Evolutionary conservation across 2,888 invertebrate genomes (phyloP).

Genomic region (Hypomecis punctinalis): DNA sequence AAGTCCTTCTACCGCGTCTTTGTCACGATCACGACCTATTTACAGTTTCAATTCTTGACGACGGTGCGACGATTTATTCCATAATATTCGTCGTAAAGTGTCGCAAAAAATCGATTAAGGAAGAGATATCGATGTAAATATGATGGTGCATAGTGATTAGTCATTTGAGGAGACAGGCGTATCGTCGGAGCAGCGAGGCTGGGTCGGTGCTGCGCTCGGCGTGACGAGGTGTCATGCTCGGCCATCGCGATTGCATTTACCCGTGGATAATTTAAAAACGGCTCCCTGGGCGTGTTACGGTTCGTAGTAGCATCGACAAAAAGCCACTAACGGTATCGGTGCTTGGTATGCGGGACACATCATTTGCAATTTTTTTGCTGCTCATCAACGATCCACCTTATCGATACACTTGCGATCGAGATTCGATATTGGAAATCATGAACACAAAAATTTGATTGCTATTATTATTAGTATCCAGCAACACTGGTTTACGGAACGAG

Average conservation of each 20-base stretch:
- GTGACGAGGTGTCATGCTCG: constrained; percentile 61
- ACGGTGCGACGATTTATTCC: constrained; percentile 48
- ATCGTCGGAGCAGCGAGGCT: constrained; percentile 46
- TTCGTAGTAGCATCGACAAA: constrained; percentile 53
- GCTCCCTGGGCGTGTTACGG: constrained; percentile 53
- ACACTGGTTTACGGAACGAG: constrained; percentile 1
- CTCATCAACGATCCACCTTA: constrained; percentile 34
- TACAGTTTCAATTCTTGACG: constrained; percentile 72
- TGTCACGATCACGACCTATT: constrained; percentile 81
- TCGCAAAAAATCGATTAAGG: constrained; percentile 65
- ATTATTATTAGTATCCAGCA: constrained; percentile 1
- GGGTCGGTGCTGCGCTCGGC: constrained; percentile 47
- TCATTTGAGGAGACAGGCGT: constrained; percentile 56
- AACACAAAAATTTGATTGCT: constrained; percentile 8
- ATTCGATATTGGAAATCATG: constrained; percentile 26
- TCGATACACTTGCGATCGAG: constrained; percentile 28
- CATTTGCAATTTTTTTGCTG: constrained; percentile 52
- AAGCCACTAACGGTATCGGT: constrained; percentile 65
- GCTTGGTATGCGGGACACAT: constrained; percentile 46
- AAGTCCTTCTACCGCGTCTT: constrained; percentile 69
- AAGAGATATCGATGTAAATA: constrained; percentile 51
- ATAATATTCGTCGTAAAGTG: constrained; percentile 44
- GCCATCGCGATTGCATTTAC: constrained; percentile 41
- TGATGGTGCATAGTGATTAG: constrained; percentile 49
- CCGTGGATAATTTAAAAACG: constrained; percentile 69